Percentiles rank a stretch among this genome's conserved stretches.
phyloP scores from a whole-genome alignment of 2,888 invertebrate species.

The Amblyjoppa proteus region DNA sequence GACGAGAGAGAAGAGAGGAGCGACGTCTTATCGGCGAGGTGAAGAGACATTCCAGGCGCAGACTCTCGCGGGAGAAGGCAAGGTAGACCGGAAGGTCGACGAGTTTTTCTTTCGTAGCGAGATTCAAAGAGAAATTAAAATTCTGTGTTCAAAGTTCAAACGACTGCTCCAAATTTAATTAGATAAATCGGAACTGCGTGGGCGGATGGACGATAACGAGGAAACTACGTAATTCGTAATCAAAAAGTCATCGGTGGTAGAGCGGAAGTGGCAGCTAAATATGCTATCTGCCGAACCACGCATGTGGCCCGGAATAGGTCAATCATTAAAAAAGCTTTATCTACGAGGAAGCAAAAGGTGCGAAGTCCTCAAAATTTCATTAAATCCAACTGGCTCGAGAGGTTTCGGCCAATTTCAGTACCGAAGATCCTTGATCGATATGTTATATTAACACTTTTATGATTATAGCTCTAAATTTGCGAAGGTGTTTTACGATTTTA shows the following conservation, averaged over 20 bases:
- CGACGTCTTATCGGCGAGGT: constrained; percentile 42
- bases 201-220: neutral
- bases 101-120: neutral
- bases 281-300: constrained; percentile 1
- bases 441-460: too few relatives aligned
- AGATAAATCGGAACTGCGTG: neutral
- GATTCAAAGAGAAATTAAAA: neutral
- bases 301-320: neutral
- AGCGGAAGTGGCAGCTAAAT: constrained; percentile 25
- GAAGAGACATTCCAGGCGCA: constrained; percentile 54
- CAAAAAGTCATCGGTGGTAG: constrained; percentile 23
- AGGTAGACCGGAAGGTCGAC: constrained; percentile 49
- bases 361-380: too few relatives aligned
- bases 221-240: constrained; percentile 23
- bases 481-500: too few relatives aligned
- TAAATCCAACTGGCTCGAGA: too few relatives aligned
- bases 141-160: neutral
- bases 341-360: neutral
- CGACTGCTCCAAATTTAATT: constrained; percentile 2
- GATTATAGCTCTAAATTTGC: too few relatives aligned
- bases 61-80: constrained; percentile 30
- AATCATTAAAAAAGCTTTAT: neutral
- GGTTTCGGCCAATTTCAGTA: too few relatives aligned
- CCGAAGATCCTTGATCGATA: too few relatives aligned
- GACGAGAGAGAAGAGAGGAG: constrained; percentile 37